Base-by-base conservation (phyloP, 2,797 vertebrate genomes). In the Rhinella marina region DNA sequence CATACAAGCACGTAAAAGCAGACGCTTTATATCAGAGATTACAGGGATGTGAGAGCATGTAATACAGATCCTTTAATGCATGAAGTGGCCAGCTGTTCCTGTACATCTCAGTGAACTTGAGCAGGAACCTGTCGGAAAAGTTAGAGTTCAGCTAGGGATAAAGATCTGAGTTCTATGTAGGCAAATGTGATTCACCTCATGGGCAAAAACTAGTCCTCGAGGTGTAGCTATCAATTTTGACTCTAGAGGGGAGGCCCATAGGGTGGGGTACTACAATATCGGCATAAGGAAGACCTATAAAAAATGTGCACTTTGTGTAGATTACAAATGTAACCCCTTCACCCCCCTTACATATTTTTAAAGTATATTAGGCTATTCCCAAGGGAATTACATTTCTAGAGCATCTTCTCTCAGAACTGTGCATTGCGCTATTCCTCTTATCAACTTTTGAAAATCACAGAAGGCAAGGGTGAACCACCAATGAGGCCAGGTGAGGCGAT, bases 91-190 rank as follows among this genome's bases (percentile, higher is more conserved):
- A 89, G 50, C 84, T 89, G 88, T 70, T 62, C 27, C 48, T 77
- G 70, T 52, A 76, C 32, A 89, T 82, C 78, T 77, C n/a, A 0
- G 12, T 72, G 25, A 66, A 78, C 88, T 59, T 81, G 50, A 82
- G 68, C 21, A 32, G 17, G 68, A 56, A 52, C n/a, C 54, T 52
- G 62, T n/a, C 72, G 41, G 52, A 80, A 84, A 87, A 81, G 75
- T 76, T 66, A 66, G 57, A 87, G 86, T 85, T 88, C 83, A 81
- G 54, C 82, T 88, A 25, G 68, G 87, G 87, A 88, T 88, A 81
- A 64, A 73, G 82, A 16, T 19, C 79, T 81, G 64, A 87, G 27
- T 56, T 57, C 13, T 41, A 76, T 52, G 50, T 82, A 81, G 73
- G 62, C 50, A 52, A n/a, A 11, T 32, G 52, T 27, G 57, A 86